These are phyloP conservation scores for Lepus timidus DNA, from an alignment of 2,113 vertebrate species.

Conservation along the genomic window DNA sequence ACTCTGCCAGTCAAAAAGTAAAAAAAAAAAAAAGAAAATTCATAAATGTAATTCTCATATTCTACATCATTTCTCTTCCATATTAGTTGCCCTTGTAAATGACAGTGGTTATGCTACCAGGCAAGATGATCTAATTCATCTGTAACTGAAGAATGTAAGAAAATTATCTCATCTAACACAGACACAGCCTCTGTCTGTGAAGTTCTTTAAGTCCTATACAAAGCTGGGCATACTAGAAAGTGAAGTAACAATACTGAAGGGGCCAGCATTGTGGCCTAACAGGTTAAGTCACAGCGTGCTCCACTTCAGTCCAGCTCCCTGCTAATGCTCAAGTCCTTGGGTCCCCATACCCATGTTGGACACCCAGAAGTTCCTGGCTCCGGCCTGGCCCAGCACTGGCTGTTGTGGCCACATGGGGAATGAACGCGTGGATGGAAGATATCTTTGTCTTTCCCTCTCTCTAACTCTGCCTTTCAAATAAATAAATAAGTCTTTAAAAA, in stretches of 20 bases:
- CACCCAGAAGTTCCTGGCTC: no score
- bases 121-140: constrained; percentile 38
- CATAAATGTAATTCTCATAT: constrained; percentile 8
- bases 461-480: no score
- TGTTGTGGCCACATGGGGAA: no score
- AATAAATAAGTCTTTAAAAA: background rate
- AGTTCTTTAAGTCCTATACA: constrained; percentile 31
- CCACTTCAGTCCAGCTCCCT: no score
- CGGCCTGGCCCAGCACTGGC: no score
- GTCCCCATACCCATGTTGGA: no score
- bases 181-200: constrained; percentile 12
- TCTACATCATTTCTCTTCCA: constrained; percentile 29
- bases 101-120: background rate
- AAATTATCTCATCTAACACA: constrained; percentile 57
- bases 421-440: no score
- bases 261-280: no score
- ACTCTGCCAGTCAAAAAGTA: no score
- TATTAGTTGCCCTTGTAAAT: constrained; percentile 27
- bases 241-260: constrained; percentile 39
- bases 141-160: constrained; percentile 8
- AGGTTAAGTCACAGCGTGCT: no score
- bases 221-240: background rate
- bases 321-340: no score
- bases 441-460: no score
- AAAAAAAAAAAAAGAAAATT: background rate